Base-by-base conservation (phyloP, 92 coral and sea anemone species). In the Micromussa lordhowensis region DNA sequence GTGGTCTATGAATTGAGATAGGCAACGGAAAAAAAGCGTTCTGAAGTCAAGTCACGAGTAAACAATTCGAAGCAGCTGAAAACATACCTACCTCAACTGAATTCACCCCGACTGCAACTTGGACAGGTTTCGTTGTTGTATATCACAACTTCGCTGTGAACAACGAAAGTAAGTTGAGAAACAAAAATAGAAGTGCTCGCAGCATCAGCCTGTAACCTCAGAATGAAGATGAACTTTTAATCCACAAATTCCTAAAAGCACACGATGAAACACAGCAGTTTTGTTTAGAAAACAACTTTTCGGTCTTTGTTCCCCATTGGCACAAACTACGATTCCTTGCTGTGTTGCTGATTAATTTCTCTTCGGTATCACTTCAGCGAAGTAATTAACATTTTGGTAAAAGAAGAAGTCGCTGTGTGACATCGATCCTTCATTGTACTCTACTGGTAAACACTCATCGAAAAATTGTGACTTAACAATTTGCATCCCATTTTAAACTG, bases 1-100 rank as follows among this genome's bases (percentile, higher is more conserved):
- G 71, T 10, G 10, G 32, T 66, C 32, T 26, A 9, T 66, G 29
- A 66, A 66, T 66, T 66, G 29, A 66, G 4, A 28, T 12, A 2
- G 32, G 71, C 17, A 26, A 26, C 71, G 17, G 51, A 66, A 31
- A 9, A 63, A 63, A 26, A 14, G 29, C n/a, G 9, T 66, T 66
- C 71, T 66, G n/a, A 66, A 66, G 71, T 28, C 71, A 28, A 10
- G 71, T 26, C 30, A 18, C 36, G 7, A 26, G 21, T 34, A 73
- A 73, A 73, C 49, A 35, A 36, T 19, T 21, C 14, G n/a, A 18
- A 73, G 26, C 78, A 73, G 78, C 78, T 73, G 78, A 73, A 36
- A 35, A 8, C 26, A 73, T 73, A 73, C 78, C 38, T 73, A 26
- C 78, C 54, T 77, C 34, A 22, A 28, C 51, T 51, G 10, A 77